Base-by-base conservation (phyloP, 2,797 vertebrate species). In the Apodemus agrarius region DNA sequence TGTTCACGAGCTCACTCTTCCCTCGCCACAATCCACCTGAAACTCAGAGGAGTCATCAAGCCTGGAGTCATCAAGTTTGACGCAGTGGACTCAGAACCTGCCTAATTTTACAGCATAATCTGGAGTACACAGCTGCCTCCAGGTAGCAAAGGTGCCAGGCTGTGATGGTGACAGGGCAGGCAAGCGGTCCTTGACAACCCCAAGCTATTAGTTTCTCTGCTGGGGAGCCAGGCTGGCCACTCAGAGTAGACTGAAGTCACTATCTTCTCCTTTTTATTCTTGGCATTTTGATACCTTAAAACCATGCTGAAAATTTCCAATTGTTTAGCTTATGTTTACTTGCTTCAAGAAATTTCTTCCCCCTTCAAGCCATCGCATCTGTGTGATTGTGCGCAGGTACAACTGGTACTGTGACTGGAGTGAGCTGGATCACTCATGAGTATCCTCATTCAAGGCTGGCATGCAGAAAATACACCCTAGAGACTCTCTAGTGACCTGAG, bases 1-100 rank as follows among this genome's bases (percentile, higher is more conserved):
- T n/a, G 2, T 34, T n/a, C 88, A 67, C 63, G 85, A 92, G 61
- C 74, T 92, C 90, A 90, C 61, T 63, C 24, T 16, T 26, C 24
- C n/a, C 79, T 87, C 65, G 52, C 69, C 63, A 54, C 63, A 59
- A 91, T 57, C n/a, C 72, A 31, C 9, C 74, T 37, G 31, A 63
- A 90, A 74, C 72, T 75, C 78, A 76, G 61, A 94, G 54, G n/a
- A 4, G 11, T 46, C 59, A 49, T 52, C 43, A 2, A n/a, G n/a
- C 24, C 80, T 6, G 52, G 63, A 90, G 17, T 74, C 54, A 89
- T 29, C 31, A 61, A 1, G 13, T 3, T 52, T 67, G 54, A 91
- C 11, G 0, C 0, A 65, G 24, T 37, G 22, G 24, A 83, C 40
- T 3, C 5, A 54, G 43, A 81, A 13, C n/a, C 80, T 31, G 3